phyloP scores from a whole-genome alignment of 1,140 invertebrate genomes.

The Pomacea maculata region DNA sequence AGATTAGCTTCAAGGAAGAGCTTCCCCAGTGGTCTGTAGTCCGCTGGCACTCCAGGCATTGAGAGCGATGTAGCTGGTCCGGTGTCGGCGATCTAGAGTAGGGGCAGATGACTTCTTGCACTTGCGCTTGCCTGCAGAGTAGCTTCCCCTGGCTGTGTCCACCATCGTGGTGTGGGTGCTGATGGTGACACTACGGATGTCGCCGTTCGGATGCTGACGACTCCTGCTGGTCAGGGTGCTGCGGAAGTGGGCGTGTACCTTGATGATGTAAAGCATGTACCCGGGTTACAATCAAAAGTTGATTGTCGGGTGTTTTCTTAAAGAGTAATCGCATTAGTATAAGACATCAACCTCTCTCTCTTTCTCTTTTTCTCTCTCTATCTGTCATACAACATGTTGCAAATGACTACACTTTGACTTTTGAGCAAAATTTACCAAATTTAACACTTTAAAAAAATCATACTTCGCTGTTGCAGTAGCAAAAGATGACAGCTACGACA shows the following conservation, averaged over 20 bases:
- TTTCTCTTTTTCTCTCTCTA: no score
- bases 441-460: not conserved
- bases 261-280: no score
- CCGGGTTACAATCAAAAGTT: no score
- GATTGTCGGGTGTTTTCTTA: no score
- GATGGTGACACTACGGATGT: constrained; percentile 15
- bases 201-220: constrained; percentile 1
- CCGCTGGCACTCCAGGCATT: constrained; percentile 3
- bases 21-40: no score
- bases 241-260: not conserved
- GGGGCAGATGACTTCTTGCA: not conserved
- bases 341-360: no score
- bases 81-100: not conserved
- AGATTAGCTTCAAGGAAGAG: no score
- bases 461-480: constrained; percentile 16
- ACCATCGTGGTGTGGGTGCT: not conserved
- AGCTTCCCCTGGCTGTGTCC: constrained; percentile 6
- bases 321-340: no score
- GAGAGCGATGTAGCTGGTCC: constrained; percentile 11
- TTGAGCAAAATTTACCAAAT: not conserved
- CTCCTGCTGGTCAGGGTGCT: constrained; percentile 1
- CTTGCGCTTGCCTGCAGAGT: not conserved
- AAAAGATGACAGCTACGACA: constrained; percentile 9
- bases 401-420: no score
- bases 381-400: no score